A percentile compares a stretch with the other conserved stretches of the same genome.
phyloP scores from a whole-genome alignment of 1,140 invertebrate genomes.

The Tribolium castaneum region DNA sequence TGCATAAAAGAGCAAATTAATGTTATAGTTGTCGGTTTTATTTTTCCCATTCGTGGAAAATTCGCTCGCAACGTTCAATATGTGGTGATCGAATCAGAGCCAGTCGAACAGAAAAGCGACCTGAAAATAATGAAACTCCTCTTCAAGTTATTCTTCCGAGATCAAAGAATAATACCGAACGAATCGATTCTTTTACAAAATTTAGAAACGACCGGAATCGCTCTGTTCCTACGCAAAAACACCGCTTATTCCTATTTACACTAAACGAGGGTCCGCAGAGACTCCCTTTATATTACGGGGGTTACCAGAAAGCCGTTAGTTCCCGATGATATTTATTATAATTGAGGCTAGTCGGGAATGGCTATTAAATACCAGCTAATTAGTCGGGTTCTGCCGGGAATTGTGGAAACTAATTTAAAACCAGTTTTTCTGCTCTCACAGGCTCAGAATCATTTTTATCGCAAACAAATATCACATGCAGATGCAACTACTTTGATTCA shows the following conservation, averaged over 20 bases:
- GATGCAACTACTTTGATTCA: slow-evolving; percentile 2
- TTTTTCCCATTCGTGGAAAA: background rate
- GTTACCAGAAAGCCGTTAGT: slow-evolving; percentile 24
- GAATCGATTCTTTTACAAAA: background rate
- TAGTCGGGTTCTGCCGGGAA: background rate
- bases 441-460: too few relatives aligned
- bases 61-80: background rate
- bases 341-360: slow-evolving; percentile 23
- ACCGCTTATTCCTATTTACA: background rate
- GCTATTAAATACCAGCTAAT: slow-evolving; percentile 20
- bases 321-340: slow-evolving; percentile 28
- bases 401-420: background rate
- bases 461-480: background rate
- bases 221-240: slow-evolving; percentile 3
- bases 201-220: background rate
- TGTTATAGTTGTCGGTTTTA: background rate
- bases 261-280: background rate
- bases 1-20: slow-evolving; percentile 4
- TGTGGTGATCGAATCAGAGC: background rate
- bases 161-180: background rate
- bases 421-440: background rate
- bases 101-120: background rate
- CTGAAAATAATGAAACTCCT: slow-evolving; percentile 4
- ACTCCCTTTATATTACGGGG: background rate
- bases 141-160: background rate